These are phyloP conservation scores for Drosophila pruinosa DNA, from an alignment of 1,140 invertebrate species.

Conservation along the genomic window DNA sequence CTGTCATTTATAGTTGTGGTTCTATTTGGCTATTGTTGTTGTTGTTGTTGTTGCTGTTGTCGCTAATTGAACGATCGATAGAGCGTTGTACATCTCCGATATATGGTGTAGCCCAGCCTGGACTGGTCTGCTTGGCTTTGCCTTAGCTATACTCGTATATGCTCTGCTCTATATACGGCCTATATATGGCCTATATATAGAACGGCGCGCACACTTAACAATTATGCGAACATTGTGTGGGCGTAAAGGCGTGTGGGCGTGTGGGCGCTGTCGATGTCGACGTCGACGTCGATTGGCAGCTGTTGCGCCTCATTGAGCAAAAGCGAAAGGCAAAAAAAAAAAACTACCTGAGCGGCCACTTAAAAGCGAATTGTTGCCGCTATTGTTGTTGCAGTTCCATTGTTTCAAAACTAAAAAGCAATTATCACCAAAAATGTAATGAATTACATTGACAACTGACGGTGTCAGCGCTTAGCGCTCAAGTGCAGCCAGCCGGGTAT, in stretches of 20 bases:
- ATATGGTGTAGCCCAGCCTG: neutral
- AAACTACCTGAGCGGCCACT: slow-evolving; percentile 50
- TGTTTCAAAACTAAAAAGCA: slow-evolving; percentile 26
- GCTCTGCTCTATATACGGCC: slow-evolving; percentile 9
- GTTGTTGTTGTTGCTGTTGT: slow-evolving; percentile 24
- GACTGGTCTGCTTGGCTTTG: neutral
- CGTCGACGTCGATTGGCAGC: slow-evolving; percentile 46
- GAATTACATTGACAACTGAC: neutral
- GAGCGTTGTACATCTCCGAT: slow-evolving; percentile 40
- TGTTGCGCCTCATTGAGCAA: slow-evolving; percentile 76
- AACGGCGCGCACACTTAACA: slow-evolving; percentile 28
- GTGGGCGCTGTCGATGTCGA: slow-evolving; percentile 46
- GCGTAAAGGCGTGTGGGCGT: neutral
- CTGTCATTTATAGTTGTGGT: slow-evolving; percentile 16
- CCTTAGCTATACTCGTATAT: too few relatives aligned
- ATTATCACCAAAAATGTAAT: slow-evolving; percentile 41
- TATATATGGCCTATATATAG: slow-evolving; percentile 37
- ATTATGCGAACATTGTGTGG: slow-evolving; percentile 21
- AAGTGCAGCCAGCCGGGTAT: neutral
- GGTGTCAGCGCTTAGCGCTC: neutral
- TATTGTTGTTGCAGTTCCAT: slow-evolving; percentile 31
- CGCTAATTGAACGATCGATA: slow-evolving; percentile 78
- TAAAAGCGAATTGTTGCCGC: slow-evolving; percentile 44
- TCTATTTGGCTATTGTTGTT: slow-evolving; percentile 39
- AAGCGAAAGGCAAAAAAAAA: slow-evolving; percentile 61